Evolutionary conservation across 35 echinoderm and acorn worm genomes (phyloP), one percentile per base, ranked within the genome.

Genomic region (Hemicentrotus pulcherrimus): DNA sequence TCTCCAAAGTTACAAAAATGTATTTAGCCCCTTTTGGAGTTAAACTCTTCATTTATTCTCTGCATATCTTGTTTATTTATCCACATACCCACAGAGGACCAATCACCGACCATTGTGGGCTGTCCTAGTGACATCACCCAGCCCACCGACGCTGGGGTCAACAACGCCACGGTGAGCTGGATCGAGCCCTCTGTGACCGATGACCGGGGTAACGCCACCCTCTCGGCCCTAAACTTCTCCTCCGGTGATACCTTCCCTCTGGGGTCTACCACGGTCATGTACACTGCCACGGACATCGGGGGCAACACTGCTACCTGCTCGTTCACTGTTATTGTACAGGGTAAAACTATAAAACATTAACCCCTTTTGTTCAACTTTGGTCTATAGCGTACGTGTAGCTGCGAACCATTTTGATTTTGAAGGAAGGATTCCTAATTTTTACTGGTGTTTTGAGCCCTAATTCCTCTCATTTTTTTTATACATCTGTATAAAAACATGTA

Each of bases 191-290:
- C 71, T 47, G 95, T 96, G 0, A 94, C 55, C 1, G 97, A 97
- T 94, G 94, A 95, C 94, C 18, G 94, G 71, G 19, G 10, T 86
- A 22, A 85, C 92, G 28, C 94, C 86, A 24, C 52, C 96, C 28
- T 86, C 8, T 61, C 87, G 46, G 48, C 30, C 46, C 61, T 50
- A 2, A 95, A 96, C 94, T 96, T 95, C 70, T 47, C 85, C 8
- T 94, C 95, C 32, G 94, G 96, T 18, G 24, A 85, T 15, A 18
- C 46, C 32, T 98, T 98, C 91, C 91, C 89, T n/a, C 45, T 96
- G 58, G 97, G 97, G 9, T 87, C 35, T 5, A 98, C 97, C 12
- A 9, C 24, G 0, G 97, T 98, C 7, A 86, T 71, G 19, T 98
- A 98, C 31, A 95, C 19, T 18, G 97, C 97, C 18, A 95, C 86